Base-by-base conservation (phyloP, 1,140 invertebrate species). In the Akabosia matsudoensis region DNA sequence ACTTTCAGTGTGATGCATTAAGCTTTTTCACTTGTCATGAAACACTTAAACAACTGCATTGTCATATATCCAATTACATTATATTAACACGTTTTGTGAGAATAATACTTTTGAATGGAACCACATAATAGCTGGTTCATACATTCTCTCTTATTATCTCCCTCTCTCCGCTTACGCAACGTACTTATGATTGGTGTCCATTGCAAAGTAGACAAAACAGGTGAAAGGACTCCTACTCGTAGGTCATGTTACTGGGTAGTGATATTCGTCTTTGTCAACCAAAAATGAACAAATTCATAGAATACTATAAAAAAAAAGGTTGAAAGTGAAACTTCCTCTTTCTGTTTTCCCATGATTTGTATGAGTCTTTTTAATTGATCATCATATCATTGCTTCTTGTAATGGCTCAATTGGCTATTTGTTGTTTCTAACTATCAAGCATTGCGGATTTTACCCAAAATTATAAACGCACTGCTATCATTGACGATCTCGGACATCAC, bases 201-300 rank as follows among this genome's bases (percentile, higher is more conserved):
- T 22, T 56, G 22, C 54, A 56, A 56, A 56, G 54, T 56, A 67
- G 31, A 67, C 30, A 30, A 22, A 67, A 67, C 61, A 67, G 61
- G 61, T 67, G 61, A 67, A 67, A 30, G n/a, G n/a, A n/a, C n/a
- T n/a, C n/a, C n/a, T n/a, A 31, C 61, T 10, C 61, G 7, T 30
- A 22, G 4, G 22, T 3, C 54, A 56, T 22, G 54, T 13, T 56
- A 24, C 13, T 56, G 10, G 54, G 54, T 56, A 24, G n/a, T 56
- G 54, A 24, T 56, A 56, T 56, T 56, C 4, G 37, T 45, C 18
- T 45, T 22, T 7, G 14, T 56, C n/a, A 13, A 56, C 13, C 13
- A 56, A 56, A 22, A 56, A 56, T n/a, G n/a, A 56, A 56, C 14
- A n/a, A 56, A 56, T 56, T 56, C 37, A 45, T 7, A 10, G 37